Evolutionary conservation across 2,113 vertebrate species (phyloP).

Genomic region (Mesembrinibis cayennensis): DNA sequence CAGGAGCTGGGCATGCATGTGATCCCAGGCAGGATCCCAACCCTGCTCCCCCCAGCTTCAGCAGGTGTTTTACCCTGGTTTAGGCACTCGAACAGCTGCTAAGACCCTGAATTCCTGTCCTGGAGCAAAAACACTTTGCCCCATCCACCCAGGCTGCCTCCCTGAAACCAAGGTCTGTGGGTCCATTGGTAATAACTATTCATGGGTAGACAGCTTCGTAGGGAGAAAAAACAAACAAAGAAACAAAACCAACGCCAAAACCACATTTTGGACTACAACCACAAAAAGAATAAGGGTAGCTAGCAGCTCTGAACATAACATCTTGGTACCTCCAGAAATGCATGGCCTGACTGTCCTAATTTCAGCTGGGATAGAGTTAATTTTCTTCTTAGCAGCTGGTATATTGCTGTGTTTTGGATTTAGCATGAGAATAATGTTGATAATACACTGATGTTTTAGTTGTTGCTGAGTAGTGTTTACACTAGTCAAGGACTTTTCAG

Average conservation of each 20-base stretch:
- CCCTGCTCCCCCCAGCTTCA: not conserved
- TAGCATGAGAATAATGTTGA: no score
- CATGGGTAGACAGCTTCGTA: not conserved
- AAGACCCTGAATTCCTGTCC: not conserved
- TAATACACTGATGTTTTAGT: no score
- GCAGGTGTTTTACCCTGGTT: not conserved
- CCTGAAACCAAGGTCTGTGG: not conserved
- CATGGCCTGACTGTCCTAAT: not conserved
- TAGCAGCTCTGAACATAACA: not conserved
- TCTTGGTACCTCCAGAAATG: not conserved
- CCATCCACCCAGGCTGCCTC: not conserved
- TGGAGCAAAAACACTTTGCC: not conserved
- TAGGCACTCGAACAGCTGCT: not conserved
- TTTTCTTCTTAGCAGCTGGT: no score
- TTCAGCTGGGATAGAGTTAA: no score
- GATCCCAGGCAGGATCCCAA: not conserved
- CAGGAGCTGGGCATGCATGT: not conserved
- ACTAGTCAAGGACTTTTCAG: no score
- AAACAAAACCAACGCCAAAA: not conserved
- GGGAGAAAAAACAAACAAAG: not conserved
- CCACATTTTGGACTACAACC: not conserved
- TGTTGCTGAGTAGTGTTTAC: no score
- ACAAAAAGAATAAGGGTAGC: not conserved
- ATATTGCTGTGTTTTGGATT: no score
- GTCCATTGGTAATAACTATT: not conserved